These are phyloP conservation scores for Zosterops pallidus DNA, from an alignment of 2,113 vertebrate species.

Conservation along the genomic window DNA sequence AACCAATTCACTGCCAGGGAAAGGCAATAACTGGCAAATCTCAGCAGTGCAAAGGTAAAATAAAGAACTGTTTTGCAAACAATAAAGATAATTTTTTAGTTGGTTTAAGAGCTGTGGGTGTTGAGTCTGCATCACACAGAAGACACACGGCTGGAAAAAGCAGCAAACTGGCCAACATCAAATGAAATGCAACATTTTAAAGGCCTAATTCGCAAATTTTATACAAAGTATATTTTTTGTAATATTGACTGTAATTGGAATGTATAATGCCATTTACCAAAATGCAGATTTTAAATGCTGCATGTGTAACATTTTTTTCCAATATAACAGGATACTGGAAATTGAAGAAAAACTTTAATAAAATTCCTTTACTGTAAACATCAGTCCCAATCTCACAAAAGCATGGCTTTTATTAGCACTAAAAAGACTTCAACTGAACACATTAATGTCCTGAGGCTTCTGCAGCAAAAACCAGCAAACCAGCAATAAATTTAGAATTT, in stretches of 20 bases:
- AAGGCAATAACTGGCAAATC: not conserved
- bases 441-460: conserved; percentile 41
- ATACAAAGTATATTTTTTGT: not conserved
- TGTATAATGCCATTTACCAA: not conserved
- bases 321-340: not conserved
- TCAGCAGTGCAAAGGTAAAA: not conserved
- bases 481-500: conserved; percentile 47
- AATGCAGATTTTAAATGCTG: not conserved
- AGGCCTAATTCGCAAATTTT: not conserved
- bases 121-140: not conserved
- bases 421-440: conserved; percentile 35
- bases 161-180: not conserved
- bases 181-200: not conserved
- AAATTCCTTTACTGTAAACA: conserved; percentile 9
- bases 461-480: conserved; percentile 20
- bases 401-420: conserved; percentile 30
- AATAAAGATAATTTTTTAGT: not conserved
- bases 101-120: not conserved
- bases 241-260: not conserved
- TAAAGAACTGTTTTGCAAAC: not conserved
- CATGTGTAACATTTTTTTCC: not conserved
- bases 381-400: conserved; percentile 19
- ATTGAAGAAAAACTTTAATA: conserved; percentile 31
- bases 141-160: not conserved
- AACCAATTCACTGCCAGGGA: not conserved